Conservation (phyloP, 2,113 vertebrate species). For the Megatriorchis doriae region DNA sequence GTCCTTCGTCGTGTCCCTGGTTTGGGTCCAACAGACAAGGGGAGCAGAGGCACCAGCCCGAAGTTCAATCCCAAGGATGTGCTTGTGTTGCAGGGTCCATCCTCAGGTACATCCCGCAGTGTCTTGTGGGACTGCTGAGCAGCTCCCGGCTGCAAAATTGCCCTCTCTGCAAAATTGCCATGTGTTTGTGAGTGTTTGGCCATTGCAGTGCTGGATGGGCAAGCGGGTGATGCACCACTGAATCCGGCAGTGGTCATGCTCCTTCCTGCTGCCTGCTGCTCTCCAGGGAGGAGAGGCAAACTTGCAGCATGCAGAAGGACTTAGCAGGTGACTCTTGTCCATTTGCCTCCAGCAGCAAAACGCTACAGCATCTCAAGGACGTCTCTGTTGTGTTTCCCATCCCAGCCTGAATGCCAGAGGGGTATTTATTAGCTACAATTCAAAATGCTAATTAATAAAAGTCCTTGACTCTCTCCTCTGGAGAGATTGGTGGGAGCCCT, state of each 20-base stretch:
- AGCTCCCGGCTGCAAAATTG: neutral
- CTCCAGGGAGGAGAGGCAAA: neutral
- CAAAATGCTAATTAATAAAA: slow-evolving; percentile 62
- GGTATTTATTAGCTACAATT: slow-evolving; percentile 51
- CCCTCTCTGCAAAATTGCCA: neutral
- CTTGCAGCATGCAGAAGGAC: neutral
- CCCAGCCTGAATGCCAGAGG: neutral
- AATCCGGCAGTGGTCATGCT: accelerated
- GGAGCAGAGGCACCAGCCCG: accelerated
- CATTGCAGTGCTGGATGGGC: accelerated
- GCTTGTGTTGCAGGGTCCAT: neutral
- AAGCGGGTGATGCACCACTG: accelerated
- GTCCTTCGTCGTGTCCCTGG: neutral
- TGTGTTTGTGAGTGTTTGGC: neutral
- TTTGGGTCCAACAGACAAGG: neutral
- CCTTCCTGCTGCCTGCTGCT: neutral
- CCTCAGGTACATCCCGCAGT: neutral
- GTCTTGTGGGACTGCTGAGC: neutral
- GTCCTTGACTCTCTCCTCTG: slow-evolving; percentile 78
- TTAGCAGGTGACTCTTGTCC: neutral
- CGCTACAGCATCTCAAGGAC: slow-evolving; percentile 17
- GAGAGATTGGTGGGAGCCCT: slow-evolving; percentile 70
- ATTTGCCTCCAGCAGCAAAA: neutral
- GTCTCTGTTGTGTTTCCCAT: neutral
- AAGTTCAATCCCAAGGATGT: accelerated